Conservation (phyloP, 2,888 invertebrate genomes). For the Hemithea aestivaria region DNA sequence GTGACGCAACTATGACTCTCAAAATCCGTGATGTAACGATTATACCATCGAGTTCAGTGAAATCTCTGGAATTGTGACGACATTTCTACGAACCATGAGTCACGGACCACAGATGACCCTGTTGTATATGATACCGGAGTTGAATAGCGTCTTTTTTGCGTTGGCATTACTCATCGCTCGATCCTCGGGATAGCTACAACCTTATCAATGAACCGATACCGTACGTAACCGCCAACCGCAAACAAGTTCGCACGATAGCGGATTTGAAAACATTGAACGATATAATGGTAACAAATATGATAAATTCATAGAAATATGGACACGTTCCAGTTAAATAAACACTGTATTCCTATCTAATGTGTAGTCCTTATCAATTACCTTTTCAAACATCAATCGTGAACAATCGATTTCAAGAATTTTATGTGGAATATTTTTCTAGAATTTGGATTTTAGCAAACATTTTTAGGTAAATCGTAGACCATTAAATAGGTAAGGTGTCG, state of each 20-base stretch:
- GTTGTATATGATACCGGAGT: slow-evolving; percentile 35
- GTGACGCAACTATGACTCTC: slow-evolving; percentile 40
- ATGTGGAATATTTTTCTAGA: too few species aligned
- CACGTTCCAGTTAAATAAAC: background rate
- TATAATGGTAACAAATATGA: background rate
- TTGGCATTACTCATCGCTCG: slow-evolving; percentile 59
- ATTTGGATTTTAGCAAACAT: too few species aligned
- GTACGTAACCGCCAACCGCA: slow-evolving; percentile 39
- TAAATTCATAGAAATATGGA: background rate
- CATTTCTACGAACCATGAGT: slow-evolving; percentile 60
- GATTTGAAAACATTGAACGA: slow-evolving; percentile 5
- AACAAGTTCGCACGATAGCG: slow-evolving; percentile 24
- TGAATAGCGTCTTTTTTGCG: slow-evolving; percentile 54
- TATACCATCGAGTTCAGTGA: slow-evolving; percentile 25
- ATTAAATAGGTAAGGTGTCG: slow-evolving; percentile 28
- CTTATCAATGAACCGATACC: slow-evolving; percentile 50
- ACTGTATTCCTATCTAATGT: too few species aligned
- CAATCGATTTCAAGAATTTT: too few species aligned
- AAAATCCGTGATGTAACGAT: slow-evolving; percentile 43
- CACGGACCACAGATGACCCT: slow-evolving; percentile 52
- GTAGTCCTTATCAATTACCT: too few species aligned
- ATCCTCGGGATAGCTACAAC: slow-evolving; percentile 44
- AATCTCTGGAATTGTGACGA: slow-evolving; percentile 64
- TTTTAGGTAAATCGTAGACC: background rate
- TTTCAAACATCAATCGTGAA: too few species aligned